Conservation (phyloP, 2,888 invertebrate species). For the Apodemia zela region DNA sequence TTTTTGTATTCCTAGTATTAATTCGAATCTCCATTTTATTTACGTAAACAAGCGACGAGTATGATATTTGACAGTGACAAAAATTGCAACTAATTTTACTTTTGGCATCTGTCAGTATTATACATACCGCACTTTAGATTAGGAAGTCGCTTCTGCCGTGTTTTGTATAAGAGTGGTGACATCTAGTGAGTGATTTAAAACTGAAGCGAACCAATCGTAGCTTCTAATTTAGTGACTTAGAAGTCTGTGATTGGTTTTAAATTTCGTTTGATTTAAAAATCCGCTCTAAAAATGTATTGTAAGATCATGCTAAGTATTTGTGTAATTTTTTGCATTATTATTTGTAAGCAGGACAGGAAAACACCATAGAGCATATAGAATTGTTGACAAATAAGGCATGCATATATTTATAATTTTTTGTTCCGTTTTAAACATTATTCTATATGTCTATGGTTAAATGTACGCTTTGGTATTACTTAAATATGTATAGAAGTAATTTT, state of each 20-base stretch:
- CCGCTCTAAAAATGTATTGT: background rate
- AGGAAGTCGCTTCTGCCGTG: slow-evolving; percentile 3
- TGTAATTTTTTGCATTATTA: background rate
- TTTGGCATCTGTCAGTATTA: background rate
- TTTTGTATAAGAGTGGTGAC: background rate
- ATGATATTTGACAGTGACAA: background rate
- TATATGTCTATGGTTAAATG: slow-evolving; percentile 26
- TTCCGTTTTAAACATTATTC: background rate
- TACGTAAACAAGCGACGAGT: slow-evolving; percentile 6
- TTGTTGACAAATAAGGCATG: background rate
- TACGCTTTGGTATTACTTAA: slow-evolving; percentile 64
- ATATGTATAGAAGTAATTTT: slow-evolving; percentile 61
- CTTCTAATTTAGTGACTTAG: background rate
- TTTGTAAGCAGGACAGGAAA: background rate
- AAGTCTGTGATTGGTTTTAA: background rate
- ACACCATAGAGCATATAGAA: slow-evolving; percentile 4
- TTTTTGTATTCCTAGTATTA: slow-evolving; percentile 17
- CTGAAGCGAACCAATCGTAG: background rate
- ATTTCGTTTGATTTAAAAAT: background rate
- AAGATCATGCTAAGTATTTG: slow-evolving; percentile 5
- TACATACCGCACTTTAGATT: background rate
- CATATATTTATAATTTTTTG: background rate
- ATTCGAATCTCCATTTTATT: slow-evolving; percentile 23
- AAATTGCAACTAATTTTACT: background rate
- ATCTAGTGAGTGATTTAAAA: background rate